Evolutionary conservation across 2,113 vertebrate genomes (phyloP).

Genomic region (Pomatorhinus ruficollis): DNA sequence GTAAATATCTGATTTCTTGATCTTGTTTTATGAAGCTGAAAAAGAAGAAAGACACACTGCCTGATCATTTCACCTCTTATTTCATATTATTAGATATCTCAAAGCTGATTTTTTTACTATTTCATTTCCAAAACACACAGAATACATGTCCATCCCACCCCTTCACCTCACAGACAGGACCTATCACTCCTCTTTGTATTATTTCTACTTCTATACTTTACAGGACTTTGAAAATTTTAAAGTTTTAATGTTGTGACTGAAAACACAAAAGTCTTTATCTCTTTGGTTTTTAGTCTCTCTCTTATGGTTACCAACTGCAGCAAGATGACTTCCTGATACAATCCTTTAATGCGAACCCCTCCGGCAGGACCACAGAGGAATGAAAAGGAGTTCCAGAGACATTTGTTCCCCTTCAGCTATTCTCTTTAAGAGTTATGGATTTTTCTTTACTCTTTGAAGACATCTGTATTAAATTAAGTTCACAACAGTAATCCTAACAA

Average conservation of each 20-base stretch:
- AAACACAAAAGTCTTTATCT: background rate
- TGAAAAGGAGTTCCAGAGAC: constrained; percentile 23
- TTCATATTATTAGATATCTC: background rate
- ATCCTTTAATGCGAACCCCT: background rate
- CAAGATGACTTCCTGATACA: background rate
- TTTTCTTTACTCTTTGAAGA: constrained; percentile 60
- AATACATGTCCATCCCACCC: background rate
- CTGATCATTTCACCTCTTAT: background rate
- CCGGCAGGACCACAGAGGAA: background rate
- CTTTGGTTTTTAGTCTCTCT: background rate
- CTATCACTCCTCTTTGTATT: background rate
- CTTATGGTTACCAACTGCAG: background rate
- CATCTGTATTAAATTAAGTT: constrained; percentile 54
- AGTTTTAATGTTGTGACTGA: background rate
- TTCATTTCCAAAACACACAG: background rate
- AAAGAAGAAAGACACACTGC: background rate
- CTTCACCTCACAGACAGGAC: background rate
- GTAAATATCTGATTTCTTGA: background rate
- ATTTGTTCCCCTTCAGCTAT: background rate
- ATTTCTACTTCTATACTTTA: background rate
- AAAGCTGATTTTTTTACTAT: background rate
- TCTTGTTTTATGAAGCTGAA: background rate
- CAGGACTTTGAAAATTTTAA: background rate
- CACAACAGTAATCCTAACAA: constrained; percentile 50
- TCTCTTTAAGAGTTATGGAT: constrained; percentile 26